Percentiles rank a stretch among this genome's conserved stretches.
Evolutionary conservation across 2,888 invertebrate species (phyloP).

Genomic region (Heliconius erato): DNA sequence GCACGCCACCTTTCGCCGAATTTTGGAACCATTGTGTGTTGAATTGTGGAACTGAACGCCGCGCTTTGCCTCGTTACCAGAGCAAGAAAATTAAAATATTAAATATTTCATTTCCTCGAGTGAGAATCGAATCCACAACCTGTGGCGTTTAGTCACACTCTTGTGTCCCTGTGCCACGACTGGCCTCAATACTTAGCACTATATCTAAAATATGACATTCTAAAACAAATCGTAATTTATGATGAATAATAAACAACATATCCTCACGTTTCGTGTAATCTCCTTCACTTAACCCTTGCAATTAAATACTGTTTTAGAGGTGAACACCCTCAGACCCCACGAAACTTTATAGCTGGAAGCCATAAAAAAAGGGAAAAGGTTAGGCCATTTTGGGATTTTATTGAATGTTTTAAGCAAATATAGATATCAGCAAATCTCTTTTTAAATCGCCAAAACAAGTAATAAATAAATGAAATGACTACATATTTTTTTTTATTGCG

Average conservation of each 20-base stretch:
- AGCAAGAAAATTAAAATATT: neutral
- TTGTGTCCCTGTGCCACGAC: no score
- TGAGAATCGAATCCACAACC: no score
- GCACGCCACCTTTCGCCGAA: neutral
- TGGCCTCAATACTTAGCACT: neutral
- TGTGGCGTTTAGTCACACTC: no score
- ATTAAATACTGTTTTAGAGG: constrained; percentile 16
- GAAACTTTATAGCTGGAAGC: constrained; percentile 35
- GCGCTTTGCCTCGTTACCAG: neutral
- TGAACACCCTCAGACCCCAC: constrained; percentile 27
- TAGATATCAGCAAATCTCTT: neutral
- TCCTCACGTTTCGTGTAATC: neutral
- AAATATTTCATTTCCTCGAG: neutral
- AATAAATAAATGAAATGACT: neutral
- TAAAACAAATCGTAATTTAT: neutral
- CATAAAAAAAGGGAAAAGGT: constrained; percentile 23
- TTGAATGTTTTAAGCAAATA: neutral
- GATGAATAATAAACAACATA: neutral
- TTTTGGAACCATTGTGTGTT: neutral
- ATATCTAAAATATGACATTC: neutral
- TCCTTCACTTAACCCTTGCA: constrained; percentile 12
- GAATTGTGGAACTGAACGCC: no score
- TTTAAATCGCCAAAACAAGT: neutral
- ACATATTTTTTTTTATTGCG: neutral
- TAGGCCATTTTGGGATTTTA: constrained; percentile 9